A percentile compares a stretch with the other conserved stretches of the same genome.
Evolutionary conservation across 2,113 vertebrate genomes (phyloP).

Genomic region (Salvelinus alpinus): DNA sequence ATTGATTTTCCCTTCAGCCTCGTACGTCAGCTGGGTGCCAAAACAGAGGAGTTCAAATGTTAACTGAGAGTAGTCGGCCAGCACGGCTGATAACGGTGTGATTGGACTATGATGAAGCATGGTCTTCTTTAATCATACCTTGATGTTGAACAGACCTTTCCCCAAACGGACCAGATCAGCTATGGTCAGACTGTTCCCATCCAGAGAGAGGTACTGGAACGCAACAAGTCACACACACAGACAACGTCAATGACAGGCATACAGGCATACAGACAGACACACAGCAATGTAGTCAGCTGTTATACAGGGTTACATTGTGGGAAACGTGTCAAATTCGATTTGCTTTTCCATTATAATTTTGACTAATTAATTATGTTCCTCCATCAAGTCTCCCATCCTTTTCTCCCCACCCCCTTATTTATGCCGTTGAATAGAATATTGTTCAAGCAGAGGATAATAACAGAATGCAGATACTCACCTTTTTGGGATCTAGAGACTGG

Average conservation of each 20-base stretch:
- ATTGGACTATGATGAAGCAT: neutral
- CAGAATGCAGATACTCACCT: neutral
- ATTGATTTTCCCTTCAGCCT: conserved; percentile 14
- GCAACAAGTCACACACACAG: neutral
- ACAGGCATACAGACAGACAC: neutral
- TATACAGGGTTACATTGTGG: neutral
- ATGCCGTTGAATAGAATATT: too few relatives aligned
- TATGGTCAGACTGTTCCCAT: conserved; percentile 3
- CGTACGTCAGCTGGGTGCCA: conserved; percentile 10
- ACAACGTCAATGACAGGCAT: neutral
- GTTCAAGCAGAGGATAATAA: neutral
- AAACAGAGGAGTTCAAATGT: neutral
- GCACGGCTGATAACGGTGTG: neutral
- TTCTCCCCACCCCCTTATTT: too few relatives aligned
- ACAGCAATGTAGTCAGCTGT: neutral
- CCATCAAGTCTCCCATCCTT: too few relatives aligned
- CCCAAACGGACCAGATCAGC: conserved; percentile 2
- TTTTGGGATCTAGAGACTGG: neutral
- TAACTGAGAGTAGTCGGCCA: neutral
- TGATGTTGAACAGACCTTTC: conserved; percentile 3
- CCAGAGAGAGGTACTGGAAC: neutral
- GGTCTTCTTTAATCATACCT: neutral
- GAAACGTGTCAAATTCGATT: too few relatives aligned
- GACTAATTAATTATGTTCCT: too few relatives aligned
- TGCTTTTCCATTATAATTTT: too few relatives aligned